Base-by-base conservation (phyloP, 2,888 invertebrate species). In the Hipparchia semele region DNA sequence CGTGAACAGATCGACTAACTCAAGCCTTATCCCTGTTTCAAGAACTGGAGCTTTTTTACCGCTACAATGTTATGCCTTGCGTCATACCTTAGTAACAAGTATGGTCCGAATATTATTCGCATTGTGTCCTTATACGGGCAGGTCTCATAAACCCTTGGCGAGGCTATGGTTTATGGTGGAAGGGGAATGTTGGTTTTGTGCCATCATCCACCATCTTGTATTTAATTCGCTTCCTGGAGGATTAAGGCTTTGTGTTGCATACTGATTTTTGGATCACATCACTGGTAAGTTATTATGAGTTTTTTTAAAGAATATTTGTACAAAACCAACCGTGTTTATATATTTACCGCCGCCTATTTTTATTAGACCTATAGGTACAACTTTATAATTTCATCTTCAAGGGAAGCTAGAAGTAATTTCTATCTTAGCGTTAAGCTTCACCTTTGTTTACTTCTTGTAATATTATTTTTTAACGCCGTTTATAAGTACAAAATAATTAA, bases 91-190 rank as follows among this genome's bases (percentile, higher is more conserved):
- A 6, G 10, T 23, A 72, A 72, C 75, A 74, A 76, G 75, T 76
- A 78, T 72, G 76, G 77, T 67, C 71, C 70, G 73, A 76, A 73
- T 75, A 75, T 75, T 71, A 77, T 77, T 76, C 73, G 76, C 71
- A 76, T 72, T 73, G 75, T 75, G 75, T 72, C 82, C 84, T 73
- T 83, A 83, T 82, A 86, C 77, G 85, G 64, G 84, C 73, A 74
- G 78, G 76, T 80, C 84, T 86, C 86, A 85, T 86, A 86, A 82
- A 79, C 78, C 79, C 79, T 79, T 80, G 81, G 80, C 78, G 79
- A 77, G 70, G 74, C 76, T 69, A 77, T 64, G 56, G 39, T 68
- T 72, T 72, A 72, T 72, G 64, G 64, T 51, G n/a, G 56, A 62
- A 33, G 13, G 58, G 39, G 62, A 68, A 72, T 68, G 72, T 68